A percentile compares a stretch with the other conserved stretches of the same genome.
Evolutionary conservation across 1,140 invertebrate genomes (phyloP).

Genomic region (Rhopalosiphum padi): DNA sequence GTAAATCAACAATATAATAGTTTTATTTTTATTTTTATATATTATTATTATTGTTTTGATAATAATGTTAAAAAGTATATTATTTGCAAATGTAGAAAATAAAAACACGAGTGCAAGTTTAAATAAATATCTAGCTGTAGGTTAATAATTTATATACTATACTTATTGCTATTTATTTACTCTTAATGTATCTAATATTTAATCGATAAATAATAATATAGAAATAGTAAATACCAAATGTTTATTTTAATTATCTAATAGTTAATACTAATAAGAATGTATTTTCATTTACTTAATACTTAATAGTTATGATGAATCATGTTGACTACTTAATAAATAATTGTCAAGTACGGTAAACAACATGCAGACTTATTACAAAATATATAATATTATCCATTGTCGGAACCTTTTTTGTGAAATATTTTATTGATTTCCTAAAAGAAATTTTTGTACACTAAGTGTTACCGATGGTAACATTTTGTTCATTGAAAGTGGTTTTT

Average conservation of each 20-base stretch:
- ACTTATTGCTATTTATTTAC: background rate
- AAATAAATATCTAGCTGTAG: background rate
- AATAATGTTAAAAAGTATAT: background rate
- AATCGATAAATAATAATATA: background rate
- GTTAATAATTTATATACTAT: background rate
- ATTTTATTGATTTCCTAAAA: background rate
- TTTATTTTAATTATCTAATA: background rate
- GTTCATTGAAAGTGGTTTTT: constrained; percentile 32
- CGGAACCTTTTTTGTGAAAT: background rate
- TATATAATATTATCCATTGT: background rate
- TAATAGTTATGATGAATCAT: background rate
- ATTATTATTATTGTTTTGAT: background rate
- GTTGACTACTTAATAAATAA: background rate
- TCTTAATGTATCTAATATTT: background rate
- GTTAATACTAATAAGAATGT: background rate
- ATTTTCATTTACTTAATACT: background rate
- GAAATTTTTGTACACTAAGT: background rate
- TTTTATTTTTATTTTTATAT: no score
- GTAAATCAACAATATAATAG: no score
- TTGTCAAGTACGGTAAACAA: background rate
- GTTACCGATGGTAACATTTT: background rate
- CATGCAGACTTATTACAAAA: background rate
- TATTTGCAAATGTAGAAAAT: background rate
- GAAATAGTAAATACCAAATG: background rate
- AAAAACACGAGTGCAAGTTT: background rate